A percentile compares a stretch with the other conserved stretches of the same genome.
Conservation (phyloP, 2,888 invertebrate species). For the Buathra laborator region DNA sequence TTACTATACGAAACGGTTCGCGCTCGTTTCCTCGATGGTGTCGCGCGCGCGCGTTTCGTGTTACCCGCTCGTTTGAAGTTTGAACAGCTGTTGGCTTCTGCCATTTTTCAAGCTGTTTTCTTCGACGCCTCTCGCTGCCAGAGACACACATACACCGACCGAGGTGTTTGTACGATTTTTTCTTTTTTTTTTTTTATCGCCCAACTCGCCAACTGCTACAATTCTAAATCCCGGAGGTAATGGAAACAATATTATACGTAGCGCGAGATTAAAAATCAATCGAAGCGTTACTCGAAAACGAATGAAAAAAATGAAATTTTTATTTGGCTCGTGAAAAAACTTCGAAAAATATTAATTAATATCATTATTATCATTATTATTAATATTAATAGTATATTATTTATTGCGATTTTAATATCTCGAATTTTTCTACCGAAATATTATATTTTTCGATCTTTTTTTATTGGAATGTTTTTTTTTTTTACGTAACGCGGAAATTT, state of each 20-base stretch:
- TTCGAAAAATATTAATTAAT: neutral
- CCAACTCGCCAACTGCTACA: neutral
- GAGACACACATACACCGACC: constrained; percentile 6
- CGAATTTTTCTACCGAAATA: too few species aligned
- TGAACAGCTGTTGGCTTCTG: constrained; percentile 46
- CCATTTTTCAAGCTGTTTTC: constrained; percentile 41
- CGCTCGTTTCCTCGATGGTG: constrained; percentile 38
- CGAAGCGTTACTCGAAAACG: neutral
- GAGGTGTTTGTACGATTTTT: constrained; percentile 24
- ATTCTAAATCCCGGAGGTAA: neutral
- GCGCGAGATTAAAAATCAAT: neutral
- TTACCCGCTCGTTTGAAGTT: constrained; percentile 50
- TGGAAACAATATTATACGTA: neutral
- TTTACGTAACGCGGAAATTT: too few species aligned
- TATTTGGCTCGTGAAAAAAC: neutral
- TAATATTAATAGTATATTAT: too few species aligned
- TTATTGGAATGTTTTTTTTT: too few species aligned
- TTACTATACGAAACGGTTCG: constrained; percentile 15
- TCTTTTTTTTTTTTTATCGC: neutral
- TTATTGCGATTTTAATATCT: too few species aligned
- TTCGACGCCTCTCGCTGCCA: constrained; percentile 8
- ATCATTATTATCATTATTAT: too few species aligned
- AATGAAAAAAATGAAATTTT: neutral
- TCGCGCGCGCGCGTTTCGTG: constrained; percentile 23
- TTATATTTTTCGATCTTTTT: too few species aligned